Evolutionary conservation across 2,888 invertebrate genomes (phyloP).

Genomic region (Mimachlamys varia): DNA sequence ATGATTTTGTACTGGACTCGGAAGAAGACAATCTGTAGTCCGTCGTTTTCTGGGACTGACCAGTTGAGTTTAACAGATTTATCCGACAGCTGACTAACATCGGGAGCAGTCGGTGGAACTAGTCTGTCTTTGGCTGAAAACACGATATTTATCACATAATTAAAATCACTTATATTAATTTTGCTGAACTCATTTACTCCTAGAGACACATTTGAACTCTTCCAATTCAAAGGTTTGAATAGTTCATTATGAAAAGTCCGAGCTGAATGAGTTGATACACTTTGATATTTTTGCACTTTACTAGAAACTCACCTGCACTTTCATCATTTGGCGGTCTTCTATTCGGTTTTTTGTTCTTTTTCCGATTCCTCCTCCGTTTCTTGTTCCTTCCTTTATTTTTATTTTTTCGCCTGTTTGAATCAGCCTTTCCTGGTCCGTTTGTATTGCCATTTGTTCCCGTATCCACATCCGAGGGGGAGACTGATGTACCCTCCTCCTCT

Average conservation of each 20-base stretch:
- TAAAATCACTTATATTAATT: no score
- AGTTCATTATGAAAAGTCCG: no score
- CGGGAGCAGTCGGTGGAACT: constrained; percentile 94
- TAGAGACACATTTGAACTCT: no score
- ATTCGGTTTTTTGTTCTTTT: constrained; percentile 48
- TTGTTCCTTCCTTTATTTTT: constrained; percentile 46
- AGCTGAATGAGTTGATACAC: no score
- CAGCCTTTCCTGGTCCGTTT: no score
- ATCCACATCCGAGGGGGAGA: background rate
- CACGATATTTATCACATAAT: background rate
- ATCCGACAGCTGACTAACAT: constrained; percentile 92
- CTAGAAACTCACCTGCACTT: constrained; percentile 40
- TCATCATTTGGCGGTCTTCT: constrained; percentile 46
- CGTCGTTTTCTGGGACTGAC: constrained; percentile 91
- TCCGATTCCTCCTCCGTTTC: constrained; percentile 49
- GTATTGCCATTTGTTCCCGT: constrained; percentile 8
- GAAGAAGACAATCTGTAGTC: constrained; percentile 93
- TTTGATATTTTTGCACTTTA: no score
- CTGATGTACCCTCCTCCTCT: constrained; percentile 23
- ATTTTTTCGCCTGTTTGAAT: constrained; percentile 41
- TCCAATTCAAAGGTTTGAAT: no score
- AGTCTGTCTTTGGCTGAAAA: constrained; percentile 84
- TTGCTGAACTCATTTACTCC: no score
- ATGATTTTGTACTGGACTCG: constrained; percentile 91
- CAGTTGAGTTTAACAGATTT: constrained; percentile 96